Evolutionary conservation across 2,888 invertebrate species (phyloP).

Genomic region (Myopa tessellatipennis): DNA sequence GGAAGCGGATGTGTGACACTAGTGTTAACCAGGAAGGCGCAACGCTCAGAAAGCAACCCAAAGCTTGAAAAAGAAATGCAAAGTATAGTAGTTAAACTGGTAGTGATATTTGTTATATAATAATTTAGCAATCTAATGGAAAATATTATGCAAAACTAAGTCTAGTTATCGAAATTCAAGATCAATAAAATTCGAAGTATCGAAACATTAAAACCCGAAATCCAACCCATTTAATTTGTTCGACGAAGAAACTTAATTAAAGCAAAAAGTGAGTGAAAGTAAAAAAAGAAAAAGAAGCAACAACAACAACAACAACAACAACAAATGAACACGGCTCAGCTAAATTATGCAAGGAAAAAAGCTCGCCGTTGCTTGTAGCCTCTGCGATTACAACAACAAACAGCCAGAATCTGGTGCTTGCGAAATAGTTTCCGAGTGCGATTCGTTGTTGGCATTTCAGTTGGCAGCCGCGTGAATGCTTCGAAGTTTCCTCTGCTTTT

Average conservation of each 20-base stretch:
- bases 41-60: background rate
- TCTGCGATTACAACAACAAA: slow-evolving; percentile 11
- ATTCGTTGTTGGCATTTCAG: background rate
- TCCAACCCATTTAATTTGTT: slow-evolving; percentile 11
- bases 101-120: slow-evolving; percentile 67
- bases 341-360: background rate
- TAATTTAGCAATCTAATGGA: slow-evolving; percentile 59
- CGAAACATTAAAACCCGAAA: background rate
- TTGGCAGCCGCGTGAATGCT: background rate
- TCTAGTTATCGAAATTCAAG: slow-evolving; percentile 7
- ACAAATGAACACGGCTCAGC: background rate
- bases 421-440: background rate
- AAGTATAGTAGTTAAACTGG: slow-evolving; percentile 45
- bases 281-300: slow-evolving; percentile 15
- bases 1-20: slow-evolving; percentile 15
- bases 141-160: slow-evolving; percentile 3
- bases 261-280: slow-evolving; percentile 6
- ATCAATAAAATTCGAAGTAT: slow-evolving; percentile 20
- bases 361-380: background rate
- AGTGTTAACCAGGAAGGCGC: background rate
- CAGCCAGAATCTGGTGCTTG: slow-evolving; percentile 17
- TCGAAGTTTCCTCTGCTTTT: background rate
- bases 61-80: background rate
- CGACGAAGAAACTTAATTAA: background rate
- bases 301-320: background rate